Conservation (phyloP, 2,113 vertebrate species). For the Hyla sarda region DNA sequence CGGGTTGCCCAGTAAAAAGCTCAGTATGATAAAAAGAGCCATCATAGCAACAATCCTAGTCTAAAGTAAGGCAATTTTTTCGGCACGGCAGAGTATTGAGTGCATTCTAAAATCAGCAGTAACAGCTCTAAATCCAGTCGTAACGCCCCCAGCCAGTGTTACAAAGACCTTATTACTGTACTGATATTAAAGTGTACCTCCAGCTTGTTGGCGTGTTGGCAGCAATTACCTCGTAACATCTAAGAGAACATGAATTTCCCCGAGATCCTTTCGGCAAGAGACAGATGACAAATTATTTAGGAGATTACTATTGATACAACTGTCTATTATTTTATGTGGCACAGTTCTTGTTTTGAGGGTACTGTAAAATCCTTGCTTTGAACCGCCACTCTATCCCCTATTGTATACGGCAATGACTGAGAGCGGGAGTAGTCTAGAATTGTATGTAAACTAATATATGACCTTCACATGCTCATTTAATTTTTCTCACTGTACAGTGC, state of each 20-base stretch:
- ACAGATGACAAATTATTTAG: not conserved
- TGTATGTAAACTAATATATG: not conserved
- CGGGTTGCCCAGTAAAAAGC: too few relatives aligned
- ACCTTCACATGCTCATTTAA: not conserved
- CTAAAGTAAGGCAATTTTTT: not conserved
- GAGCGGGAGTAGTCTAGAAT: not conserved
- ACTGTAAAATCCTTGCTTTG: not conserved
- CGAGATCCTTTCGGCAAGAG: not conserved
- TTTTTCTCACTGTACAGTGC: constrained; percentile 24
- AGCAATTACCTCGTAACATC: not conserved
- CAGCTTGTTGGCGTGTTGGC: not conserved
- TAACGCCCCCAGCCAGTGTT: not conserved
- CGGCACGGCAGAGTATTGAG: not conserved
- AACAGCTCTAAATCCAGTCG: not conserved
- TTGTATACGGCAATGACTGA: not conserved
- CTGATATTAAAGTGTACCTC: not conserved
- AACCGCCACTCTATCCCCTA: not conserved
- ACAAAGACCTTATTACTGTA: not conserved
- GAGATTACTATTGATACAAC: not conserved
- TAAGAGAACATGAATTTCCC: not conserved
- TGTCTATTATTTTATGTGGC: not conserved
- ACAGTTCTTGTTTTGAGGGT: not conserved
- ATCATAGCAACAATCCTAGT: not conserved
- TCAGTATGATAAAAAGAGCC: too few relatives aligned
- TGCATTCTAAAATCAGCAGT: not conserved